Evolutionary conservation across 2,888 invertebrate species (phyloP).

Genomic region (Troides aeacus): DNA sequence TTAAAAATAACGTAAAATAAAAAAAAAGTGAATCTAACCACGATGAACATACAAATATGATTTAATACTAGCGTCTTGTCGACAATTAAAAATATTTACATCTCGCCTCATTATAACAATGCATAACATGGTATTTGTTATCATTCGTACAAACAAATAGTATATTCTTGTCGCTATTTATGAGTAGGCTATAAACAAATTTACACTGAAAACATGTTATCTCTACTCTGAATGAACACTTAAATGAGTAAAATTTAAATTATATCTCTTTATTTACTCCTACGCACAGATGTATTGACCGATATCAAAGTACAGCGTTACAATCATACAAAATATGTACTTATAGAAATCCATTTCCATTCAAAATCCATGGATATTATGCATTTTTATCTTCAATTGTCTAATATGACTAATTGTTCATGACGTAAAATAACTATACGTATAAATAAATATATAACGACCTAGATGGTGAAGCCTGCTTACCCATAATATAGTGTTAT

Average conservation of each 20-base stretch:
- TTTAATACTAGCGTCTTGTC: constrained; percentile 3
- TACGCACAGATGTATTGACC: constrained; percentile 2
- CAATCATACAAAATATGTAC: not conserved
- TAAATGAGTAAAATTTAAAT: constrained; percentile 14
- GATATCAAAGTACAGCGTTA: not conserved
- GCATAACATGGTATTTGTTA: constrained; percentile 20
- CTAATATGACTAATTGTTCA: too few relatives aligned
- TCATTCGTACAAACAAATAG: constrained; percentile 19
- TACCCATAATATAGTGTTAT: too few relatives aligned
- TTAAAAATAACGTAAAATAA: too few relatives aligned
- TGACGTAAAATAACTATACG: too few relatives aligned
- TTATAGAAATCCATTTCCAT: too few relatives aligned
- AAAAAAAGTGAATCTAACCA: too few relatives aligned
- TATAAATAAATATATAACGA: too few relatives aligned
- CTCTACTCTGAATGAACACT: constrained; percentile 9
- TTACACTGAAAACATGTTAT: constrained; percentile 18
- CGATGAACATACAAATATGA: not conserved
- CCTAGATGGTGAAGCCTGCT: too few relatives aligned
- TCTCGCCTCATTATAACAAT: constrained; percentile 3
- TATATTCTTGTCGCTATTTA: constrained; percentile 10
- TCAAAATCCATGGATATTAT: too few relatives aligned
- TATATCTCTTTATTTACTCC: constrained; percentile 3
- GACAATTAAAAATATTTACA: constrained; percentile 15
- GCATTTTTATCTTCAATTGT: too few relatives aligned
- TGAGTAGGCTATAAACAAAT: constrained; percentile 2